phyloP scores from a whole-genome alignment of 35 echinoderm and acorn worm genomes.

The Hemicentrotus pulcherrimus region DNA sequence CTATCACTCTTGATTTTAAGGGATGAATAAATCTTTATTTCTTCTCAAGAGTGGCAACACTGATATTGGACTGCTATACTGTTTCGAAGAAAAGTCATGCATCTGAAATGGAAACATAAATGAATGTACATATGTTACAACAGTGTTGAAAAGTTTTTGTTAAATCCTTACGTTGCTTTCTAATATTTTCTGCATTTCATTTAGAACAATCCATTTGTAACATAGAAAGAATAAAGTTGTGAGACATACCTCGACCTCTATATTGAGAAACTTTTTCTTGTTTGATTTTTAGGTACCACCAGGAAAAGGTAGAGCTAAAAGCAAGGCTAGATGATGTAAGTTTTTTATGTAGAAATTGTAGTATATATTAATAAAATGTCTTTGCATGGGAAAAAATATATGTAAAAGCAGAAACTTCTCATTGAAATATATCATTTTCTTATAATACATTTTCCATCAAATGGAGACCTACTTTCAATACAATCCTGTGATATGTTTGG shows the following conservation, averaged over 20 bases:
- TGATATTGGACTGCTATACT: background rate
- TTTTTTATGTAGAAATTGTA: background rate
- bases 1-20: no score
- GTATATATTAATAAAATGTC: background rate
- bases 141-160: no score
- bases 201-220: background rate
- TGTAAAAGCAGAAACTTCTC: no score
- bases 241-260: background rate
- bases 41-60: background rate
- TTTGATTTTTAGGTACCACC: slow-evolving; percentile 40
- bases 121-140: no score
- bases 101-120: background rate
- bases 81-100: no score
- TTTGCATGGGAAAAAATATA: background rate
- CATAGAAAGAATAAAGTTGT: background rate
- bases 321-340: slow-evolving; percentile 73
- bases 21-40: background rate
- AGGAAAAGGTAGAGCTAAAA: slow-evolving; percentile 61
- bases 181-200: background rate
- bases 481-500: no score
- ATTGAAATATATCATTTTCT: no score
- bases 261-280: background rate
- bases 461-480: no score
- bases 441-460: no score
- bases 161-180: background rate